Conservation (phyloP, 2,888 invertebrate genomes). For the Alloplasta piceator region DNA sequence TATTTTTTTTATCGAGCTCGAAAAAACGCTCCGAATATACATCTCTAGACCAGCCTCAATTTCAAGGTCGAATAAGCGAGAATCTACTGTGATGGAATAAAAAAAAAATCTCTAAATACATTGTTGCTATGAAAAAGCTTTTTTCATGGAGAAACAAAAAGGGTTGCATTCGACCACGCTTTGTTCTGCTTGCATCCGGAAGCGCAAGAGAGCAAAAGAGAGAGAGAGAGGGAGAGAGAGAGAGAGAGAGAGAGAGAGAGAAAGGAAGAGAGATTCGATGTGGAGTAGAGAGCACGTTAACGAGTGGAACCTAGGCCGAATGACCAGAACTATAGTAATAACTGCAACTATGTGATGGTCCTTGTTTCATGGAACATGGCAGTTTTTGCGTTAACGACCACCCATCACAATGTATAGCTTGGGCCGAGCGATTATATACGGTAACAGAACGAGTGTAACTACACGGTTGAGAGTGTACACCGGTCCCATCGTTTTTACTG, state of each 20-base stretch:
- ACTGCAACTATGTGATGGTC: constrained; percentile 29
- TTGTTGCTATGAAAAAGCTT: too few relatives aligned
- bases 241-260: neutral
- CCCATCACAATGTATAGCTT: constrained; percentile 29
- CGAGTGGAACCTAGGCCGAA: constrained; percentile 47
- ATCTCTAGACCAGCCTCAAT: too few relatives aligned
- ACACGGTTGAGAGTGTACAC: constrained; percentile 31
- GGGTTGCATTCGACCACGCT: too few relatives aligned
- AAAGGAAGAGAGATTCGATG: constrained; percentile 18
- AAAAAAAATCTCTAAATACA: too few relatives aligned
- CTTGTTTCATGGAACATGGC: constrained; percentile 62
- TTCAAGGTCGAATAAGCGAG: too few relatives aligned
- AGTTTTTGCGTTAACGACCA: constrained; percentile 76
- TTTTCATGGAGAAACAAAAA: too few relatives aligned
- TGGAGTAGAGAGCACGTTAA: constrained; percentile 49
- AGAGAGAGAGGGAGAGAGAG: too few relatives aligned
- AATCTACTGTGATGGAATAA: too few relatives aligned
- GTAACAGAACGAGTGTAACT: neutral
- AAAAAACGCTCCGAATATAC: too few relatives aligned
- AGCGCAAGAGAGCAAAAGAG: too few relatives aligned
- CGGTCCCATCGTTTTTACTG: constrained; percentile 1
- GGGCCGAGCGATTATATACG: neutral
- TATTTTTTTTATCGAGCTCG: too few relatives aligned
- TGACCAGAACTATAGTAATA: constrained; percentile 4
- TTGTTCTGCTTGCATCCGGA: too few relatives aligned